Conservation (phyloP, 2,797 vertebrate species). For the Melopsittacus undulatus region DNA sequence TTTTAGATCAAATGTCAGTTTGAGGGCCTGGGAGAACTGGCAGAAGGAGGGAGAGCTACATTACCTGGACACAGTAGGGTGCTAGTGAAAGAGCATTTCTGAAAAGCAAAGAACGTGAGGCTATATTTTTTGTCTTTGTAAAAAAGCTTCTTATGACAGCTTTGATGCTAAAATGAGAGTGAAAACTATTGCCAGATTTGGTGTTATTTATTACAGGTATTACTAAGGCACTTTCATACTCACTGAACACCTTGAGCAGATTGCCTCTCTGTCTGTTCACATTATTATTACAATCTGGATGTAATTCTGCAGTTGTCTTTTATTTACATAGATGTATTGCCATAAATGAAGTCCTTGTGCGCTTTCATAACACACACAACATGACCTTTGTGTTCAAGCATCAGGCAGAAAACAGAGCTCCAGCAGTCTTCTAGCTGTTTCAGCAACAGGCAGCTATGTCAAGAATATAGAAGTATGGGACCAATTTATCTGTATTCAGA, state of each 20-base stretch:
- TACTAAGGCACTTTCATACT: background rate
- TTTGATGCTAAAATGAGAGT: constrained; percentile 10
- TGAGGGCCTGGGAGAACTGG: background rate
- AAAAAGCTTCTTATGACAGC: background rate
- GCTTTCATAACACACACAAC: too few relatives aligned
- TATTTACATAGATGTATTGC: background rate
- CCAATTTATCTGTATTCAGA: background rate
- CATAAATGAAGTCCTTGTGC: background rate
- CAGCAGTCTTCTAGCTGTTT: background rate
- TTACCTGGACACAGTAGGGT: background rate
- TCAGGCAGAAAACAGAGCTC: background rate
- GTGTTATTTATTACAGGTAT: background rate
- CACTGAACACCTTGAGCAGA: background rate
- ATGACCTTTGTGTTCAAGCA: background rate
- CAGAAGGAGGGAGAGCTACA: background rate
- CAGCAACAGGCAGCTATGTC: background rate
- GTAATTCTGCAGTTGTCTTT: background rate
- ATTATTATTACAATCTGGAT: background rate
- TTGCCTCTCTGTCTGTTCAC: background rate
- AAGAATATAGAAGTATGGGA: background rate
- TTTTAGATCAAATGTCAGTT: background rate
- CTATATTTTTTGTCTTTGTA: background rate
- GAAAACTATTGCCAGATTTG: background rate
- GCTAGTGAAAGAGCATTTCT: background rate
- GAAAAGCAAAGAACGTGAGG: background rate